Conservation (phyloP, 2,797 vertebrate species). For the Amblyraja radiata region DNA sequence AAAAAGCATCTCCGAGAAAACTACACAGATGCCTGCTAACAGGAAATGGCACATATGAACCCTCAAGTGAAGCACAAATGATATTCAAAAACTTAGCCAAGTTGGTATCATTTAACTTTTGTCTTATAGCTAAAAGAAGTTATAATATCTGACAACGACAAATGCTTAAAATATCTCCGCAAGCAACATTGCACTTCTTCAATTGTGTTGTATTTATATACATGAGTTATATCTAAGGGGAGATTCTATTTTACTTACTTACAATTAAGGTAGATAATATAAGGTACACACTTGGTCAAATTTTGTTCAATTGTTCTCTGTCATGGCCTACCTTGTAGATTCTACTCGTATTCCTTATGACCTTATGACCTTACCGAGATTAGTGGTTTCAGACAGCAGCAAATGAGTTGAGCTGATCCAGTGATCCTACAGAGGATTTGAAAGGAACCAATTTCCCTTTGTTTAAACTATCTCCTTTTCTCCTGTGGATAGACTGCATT, state of each 20-base stretch:
- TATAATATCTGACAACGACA: neutral
- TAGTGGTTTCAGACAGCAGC: too few relatives aligned
- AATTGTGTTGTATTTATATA: neutral
- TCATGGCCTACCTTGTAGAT: neutral
- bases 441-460: too few relatives aligned
- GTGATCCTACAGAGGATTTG: too few relatives aligned
- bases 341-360: too few relatives aligned
- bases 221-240: neutral
- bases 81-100: neutral
- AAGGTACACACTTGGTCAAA: too few relatives aligned
- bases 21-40: neutral
- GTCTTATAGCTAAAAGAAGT: neutral
- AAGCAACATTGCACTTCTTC: neutral
- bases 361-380: too few relatives aligned
- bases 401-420: too few relatives aligned
- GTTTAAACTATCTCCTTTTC: neutral
- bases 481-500: too few relatives aligned
- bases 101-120: neutral
- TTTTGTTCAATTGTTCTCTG: too few relatives aligned
- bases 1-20: neutral
- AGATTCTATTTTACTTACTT: neutral
- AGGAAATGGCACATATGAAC: neutral
- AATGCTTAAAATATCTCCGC: neutral
- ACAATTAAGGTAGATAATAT: neutral
- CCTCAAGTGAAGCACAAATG: neutral